Base-by-base conservation (phyloP, 2,888 invertebrate species). In the Hyppa rectilinea region DNA sequence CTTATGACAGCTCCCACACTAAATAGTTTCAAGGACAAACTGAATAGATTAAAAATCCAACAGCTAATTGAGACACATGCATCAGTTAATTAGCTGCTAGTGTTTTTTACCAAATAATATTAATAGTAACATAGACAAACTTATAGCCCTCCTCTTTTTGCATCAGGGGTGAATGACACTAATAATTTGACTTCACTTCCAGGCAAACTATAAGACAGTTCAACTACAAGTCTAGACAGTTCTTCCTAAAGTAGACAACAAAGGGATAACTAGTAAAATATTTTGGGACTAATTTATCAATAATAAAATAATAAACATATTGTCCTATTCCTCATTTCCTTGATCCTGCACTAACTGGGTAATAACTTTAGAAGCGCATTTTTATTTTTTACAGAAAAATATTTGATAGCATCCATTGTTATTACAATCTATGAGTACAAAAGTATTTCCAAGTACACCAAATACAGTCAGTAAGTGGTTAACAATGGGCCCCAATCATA, bases 371-470 rank as follows among this genome's bases (percentile, higher is more conserved):
- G 52, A 7, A 23, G 2, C 20, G 5, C 1, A 31, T 45, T 29
- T 23, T 1, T 7, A 45, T n/a, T 45, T 45, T 17, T 4, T 20
- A 45, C 5, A 26, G 29, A 26, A 29, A 20, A 67, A 36, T n/a
- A 36, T 59, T 49, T 53, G 7, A 38, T 26, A 50, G 23, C 31
- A 78, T 45, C 34, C 61, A 75, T 62, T 70, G 5, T 58, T 14
- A 29, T 58, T 47, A 10, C 38, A 23, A 23, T 34, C 2, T 23
- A 1, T 26, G 14, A 50, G 14, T 14, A 34, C 20, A 59, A 71
- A 77, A 62, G 10, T 36, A n/a, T 29, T 52, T 5, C 4, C 3
- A 40, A 47, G 38, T 50, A 20, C 40, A 56, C n/a, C 26, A 50
- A 78, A 34, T 36, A 53, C 17, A 58, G 7, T 17, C 4, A 75